phyloP scores from a whole-genome alignment of 2,113 vertebrate species.

The Cyprinodon brontotheroides region DNA sequence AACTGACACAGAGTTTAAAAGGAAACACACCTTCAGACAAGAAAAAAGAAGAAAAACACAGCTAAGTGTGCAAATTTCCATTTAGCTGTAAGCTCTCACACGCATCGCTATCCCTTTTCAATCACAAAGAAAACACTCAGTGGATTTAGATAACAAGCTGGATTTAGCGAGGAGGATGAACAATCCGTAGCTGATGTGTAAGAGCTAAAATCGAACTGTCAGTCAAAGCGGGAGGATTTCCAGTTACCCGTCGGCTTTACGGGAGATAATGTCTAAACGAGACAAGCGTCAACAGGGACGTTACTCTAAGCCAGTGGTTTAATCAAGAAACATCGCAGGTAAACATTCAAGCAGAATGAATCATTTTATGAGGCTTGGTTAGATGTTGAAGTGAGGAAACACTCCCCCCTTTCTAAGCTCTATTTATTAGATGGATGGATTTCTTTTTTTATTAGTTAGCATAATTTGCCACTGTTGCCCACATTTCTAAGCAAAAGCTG shows the following conservation, averaged over 20 bases:
- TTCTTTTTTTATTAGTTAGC: not conserved
- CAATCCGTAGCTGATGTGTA: not conserved
- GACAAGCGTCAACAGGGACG: not conserved
- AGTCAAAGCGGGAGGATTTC: not conserved
- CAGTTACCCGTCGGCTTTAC: not conserved
- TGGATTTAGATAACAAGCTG: conserved; percentile 27
- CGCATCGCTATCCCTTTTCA: not conserved
- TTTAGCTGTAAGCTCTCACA: not conserved
- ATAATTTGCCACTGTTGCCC: not conserved
- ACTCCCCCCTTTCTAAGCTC: not conserved
- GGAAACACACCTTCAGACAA: not conserved
- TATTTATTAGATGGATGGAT: not conserved
- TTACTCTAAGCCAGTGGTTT: not conserved
- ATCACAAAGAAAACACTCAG: conserved; percentile 19
- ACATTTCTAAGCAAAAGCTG: not conserved
- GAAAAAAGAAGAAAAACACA: not conserved
- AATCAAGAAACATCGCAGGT: not conserved
- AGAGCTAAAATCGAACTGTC: conserved; percentile 15
- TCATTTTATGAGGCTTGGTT: not conserved
- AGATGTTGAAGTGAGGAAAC: not conserved
- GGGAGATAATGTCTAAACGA: not conserved
- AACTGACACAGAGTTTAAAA: not conserved
- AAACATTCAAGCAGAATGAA: not conserved
- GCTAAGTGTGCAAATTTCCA: conserved; percentile 3
- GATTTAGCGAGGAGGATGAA: conserved; percentile 24